These are phyloP conservation scores for Candidula unifasciata DNA, from an alignment of 2,888 invertebrate species.

Conservation along the genomic window DNA sequence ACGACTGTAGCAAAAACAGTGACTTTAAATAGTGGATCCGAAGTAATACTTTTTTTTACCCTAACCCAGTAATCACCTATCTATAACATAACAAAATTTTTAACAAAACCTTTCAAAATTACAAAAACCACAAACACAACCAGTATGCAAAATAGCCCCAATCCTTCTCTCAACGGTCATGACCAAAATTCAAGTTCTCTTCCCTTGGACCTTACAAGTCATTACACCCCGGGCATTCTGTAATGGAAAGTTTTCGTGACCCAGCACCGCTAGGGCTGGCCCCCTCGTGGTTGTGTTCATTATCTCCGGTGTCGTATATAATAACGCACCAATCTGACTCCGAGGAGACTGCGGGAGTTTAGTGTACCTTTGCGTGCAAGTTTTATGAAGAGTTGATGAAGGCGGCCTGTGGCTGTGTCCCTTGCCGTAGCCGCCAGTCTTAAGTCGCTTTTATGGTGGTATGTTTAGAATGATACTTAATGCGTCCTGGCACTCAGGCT, in stretches of 20 bases:
- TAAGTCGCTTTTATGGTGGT: constrained; percentile 9
- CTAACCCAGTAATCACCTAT: too few species aligned
- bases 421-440: constrained; percentile 1
- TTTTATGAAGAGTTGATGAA: constrained; percentile 40
- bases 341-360: constrained; percentile 12
- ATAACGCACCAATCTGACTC: constrained; percentile 46
- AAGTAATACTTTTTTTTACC: too few species aligned
- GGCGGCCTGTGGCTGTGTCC: constrained; percentile 1
- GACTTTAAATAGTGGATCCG: too few species aligned
- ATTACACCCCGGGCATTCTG: constrained; percentile 31
- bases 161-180: neutral
- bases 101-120: too few species aligned
- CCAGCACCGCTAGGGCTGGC: constrained; percentile 32
- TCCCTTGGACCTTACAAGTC: constrained; percentile 19
- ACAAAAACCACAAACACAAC: too few species aligned
- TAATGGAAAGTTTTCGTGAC: constrained; percentile 51
- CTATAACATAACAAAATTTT: too few species aligned
- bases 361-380: constrained; percentile 44
- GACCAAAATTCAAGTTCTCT: neutral
- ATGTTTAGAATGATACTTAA: constrained; percentile 14
- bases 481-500: neutral
- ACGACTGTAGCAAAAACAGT: too few species aligned
- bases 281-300: constrained; percentile 51
- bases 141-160: neutral
- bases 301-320: constrained; percentile 51